Percentiles rank a stretch among this genome's conserved stretches.
Evolutionary conservation across 2,888 invertebrate species (phyloP).

Genomic region (Drosophila testacea): DNA sequence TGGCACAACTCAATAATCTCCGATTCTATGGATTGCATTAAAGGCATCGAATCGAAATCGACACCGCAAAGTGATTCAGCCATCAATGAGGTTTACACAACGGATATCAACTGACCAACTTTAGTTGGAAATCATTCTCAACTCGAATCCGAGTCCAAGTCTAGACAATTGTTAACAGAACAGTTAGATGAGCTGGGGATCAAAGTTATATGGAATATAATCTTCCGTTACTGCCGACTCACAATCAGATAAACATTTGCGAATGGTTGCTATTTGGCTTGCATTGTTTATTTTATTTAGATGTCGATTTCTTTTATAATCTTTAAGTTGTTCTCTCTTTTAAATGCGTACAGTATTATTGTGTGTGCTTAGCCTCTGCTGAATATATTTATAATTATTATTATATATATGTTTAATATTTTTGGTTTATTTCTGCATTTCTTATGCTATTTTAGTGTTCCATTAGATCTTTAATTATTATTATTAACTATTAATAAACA

Average conservation of each 20-base stretch:
- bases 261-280: conserved; percentile 16
- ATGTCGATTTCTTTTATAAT: conserved; percentile 7
- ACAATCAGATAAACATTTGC: background rate
- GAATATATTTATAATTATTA: conserved; percentile 40
- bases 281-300: conserved; percentile 39
- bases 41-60: background rate
- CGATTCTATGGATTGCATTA: conserved; percentile 4
- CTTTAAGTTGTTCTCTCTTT: conserved; percentile 2
- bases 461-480: conserved; percentile 17
- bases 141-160: background rate
- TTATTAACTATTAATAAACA: conserved; percentile 16
- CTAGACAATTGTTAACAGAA: conserved; percentile 5
- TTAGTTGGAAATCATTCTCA: background rate
- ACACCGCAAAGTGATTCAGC: background rate
- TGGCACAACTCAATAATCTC: conserved; percentile 10
- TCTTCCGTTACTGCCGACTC: too few relatives aligned
- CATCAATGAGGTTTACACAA: background rate
- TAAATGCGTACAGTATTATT: conserved; percentile 27
- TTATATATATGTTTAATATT: conserved; percentile 17
- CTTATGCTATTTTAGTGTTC: conserved; percentile 51
- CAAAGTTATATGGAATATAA: too few relatives aligned
- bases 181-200: background rate
- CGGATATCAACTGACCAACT: background rate
- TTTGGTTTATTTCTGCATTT: conserved; percentile 6
- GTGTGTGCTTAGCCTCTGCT: conserved; percentile 39